Percentiles rank a stretch among this genome's conserved stretches.
Evolutionary conservation across 1,140 invertebrate genomes (phyloP).

Genomic region (Anadara kagoshimensis): DNA sequence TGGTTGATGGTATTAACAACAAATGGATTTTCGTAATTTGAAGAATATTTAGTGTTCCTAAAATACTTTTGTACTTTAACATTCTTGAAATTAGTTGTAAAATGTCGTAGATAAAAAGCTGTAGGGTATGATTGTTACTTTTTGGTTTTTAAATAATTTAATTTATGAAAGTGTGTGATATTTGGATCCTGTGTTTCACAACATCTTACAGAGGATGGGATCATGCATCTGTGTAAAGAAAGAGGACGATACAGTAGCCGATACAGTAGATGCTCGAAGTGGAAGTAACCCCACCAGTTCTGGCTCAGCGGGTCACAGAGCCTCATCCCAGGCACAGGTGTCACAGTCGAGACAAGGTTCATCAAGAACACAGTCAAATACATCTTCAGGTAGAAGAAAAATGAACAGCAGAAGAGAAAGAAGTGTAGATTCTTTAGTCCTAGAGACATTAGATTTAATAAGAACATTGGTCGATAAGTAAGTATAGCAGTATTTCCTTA

Average conservation of each 20-base stretch:
- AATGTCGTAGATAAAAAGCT: neutral
- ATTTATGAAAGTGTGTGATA: neutral
- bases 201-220: slow-evolving; percentile 48
- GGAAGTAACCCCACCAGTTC: slow-evolving; percentile 9
- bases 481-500: slow-evolving; percentile 55
- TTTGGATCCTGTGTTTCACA: neutral
- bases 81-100: neutral
- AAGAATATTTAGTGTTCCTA: too few relatives aligned
- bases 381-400: too few relatives aligned
- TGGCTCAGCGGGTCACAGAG: slow-evolving; percentile 23
- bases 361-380: neutral
- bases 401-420: neutral
- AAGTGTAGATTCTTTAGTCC: slow-evolving; percentile 72
- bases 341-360: neutral
- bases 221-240: slow-evolving; percentile 66
- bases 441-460: slow-evolving; percentile 87
- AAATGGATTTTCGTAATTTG: too few relatives aligned
- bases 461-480: slow-evolving; percentile 89
- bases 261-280: slow-evolving; percentile 11
- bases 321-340: neutral
- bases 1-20: too few relatives aligned
- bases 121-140: slow-evolving; percentile 41
- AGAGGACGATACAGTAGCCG: neutral
- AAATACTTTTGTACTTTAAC: neutral
- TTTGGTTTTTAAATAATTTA: slow-evolving; percentile 31